Percentiles rank a stretch among this genome's conserved stretches.
Evolutionary conservation across 2,797 vertebrate genomes (phyloP).

Genomic region (Phrynocephalus vlangalii): DNA sequence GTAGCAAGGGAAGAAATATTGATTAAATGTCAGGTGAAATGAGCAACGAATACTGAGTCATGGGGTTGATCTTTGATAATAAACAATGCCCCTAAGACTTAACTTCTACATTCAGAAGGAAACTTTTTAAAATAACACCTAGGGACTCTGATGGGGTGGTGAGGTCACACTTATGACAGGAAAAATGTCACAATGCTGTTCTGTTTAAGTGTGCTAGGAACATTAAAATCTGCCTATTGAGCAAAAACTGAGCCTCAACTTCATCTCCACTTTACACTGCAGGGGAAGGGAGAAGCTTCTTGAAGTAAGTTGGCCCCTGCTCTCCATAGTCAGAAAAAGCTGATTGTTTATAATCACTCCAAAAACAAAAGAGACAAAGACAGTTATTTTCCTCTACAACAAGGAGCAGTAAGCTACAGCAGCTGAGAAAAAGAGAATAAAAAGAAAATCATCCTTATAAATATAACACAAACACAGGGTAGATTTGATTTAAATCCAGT

Average conservation of each 20-base stretch:
- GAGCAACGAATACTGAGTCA: conserved; percentile 6
- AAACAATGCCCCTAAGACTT: conserved; percentile 1
- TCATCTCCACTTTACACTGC: neutral
- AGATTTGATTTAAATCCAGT: too few relatives aligned
- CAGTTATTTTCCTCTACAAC: neutral
- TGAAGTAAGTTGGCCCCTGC: neutral
- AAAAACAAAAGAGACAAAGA: neutral
- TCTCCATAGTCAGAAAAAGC: neutral
- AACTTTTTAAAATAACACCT: neutral
- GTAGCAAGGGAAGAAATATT: neutral
- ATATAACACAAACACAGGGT: neutral
- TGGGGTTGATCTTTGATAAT: neutral
- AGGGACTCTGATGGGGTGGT: neutral
- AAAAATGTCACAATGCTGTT: neutral
- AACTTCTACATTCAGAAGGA: neutral
- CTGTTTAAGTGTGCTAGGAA: neutral
- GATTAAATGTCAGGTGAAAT: conserved; percentile 14
- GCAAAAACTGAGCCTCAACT: neutral
- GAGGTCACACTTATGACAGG: neutral
- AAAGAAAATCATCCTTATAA: neutral
- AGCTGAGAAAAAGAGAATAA: neutral
- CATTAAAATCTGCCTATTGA: neutral
- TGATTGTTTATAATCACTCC: neutral
- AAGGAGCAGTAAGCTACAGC: neutral
- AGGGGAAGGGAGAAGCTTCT: too few relatives aligned